phyloP scores from a whole-genome alignment of 2,888 invertebrate species.

The Netelia melanura region DNA sequence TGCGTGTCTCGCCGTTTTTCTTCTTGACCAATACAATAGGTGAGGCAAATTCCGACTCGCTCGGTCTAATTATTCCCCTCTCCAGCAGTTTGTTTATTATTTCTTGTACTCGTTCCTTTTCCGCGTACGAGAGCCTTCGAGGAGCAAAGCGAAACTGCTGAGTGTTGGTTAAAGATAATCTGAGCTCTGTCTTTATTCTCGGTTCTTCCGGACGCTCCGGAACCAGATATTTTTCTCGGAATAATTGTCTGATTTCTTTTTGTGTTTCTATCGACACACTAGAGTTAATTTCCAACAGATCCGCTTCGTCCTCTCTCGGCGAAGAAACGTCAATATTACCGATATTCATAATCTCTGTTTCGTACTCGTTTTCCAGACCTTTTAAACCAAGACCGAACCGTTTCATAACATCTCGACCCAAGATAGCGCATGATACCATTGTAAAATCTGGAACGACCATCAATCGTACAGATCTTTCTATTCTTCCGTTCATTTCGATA shows the following conservation, averaged over 20 bases:
- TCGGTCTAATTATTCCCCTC: constrained; percentile 38
- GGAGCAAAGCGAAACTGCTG: constrained; percentile 46
- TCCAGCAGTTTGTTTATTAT: constrained; percentile 32
- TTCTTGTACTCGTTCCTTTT: constrained; percentile 22
- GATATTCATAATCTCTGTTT: neutral
- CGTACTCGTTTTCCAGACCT: neutral
- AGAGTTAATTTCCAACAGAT: neutral
- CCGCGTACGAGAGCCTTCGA: constrained; percentile 34
- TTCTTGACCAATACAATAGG: neutral
- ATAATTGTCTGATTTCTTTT: constrained; percentile 31
- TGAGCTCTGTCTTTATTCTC: constrained; percentile 30
- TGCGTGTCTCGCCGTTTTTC: no score
- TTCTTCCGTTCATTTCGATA: constrained; percentile 5
- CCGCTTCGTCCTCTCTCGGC: constrained; percentile 3
- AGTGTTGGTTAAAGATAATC: constrained; percentile 19
- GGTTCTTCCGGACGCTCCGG: constrained; percentile 34
- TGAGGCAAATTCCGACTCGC: no score
- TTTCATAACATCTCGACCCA: constrained; percentile 26
- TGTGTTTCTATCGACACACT: constrained; percentile 23
- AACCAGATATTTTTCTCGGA: constrained; percentile 48
- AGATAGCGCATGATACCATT: constrained; percentile 44
- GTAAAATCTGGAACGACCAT: constrained; percentile 61
- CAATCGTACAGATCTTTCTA: constrained; percentile 1
- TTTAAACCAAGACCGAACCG: neutral
- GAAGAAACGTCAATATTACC: constrained; percentile 10